phyloP scores from a whole-genome alignment of 2,797 vertebrate genomes.

The Gadopsis bispinosus region DNA sequence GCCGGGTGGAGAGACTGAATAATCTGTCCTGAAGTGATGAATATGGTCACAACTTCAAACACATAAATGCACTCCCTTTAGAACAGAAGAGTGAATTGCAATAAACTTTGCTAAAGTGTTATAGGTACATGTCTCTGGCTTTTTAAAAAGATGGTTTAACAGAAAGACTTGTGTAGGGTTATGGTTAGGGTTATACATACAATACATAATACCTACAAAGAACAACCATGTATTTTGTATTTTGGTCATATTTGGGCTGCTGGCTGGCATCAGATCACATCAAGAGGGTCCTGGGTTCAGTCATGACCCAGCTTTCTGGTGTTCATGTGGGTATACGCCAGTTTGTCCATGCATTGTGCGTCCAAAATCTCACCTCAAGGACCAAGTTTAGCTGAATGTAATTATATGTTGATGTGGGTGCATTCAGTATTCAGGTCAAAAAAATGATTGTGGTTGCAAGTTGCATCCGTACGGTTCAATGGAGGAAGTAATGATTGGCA shows the following conservation, averaged over 20 bases:
- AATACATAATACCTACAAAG: background rate
- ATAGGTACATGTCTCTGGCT: background rate
- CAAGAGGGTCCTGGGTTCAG: background rate
- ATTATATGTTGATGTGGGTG: conserved; percentile 4
- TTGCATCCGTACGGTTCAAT: conserved; percentile 1
- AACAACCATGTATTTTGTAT: background rate
- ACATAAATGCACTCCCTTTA: background rate
- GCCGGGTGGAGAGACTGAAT: background rate
- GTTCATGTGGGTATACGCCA: background rate
- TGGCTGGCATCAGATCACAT: background rate
- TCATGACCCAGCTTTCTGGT: background rate
- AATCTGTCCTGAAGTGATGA: conserved; percentile 24
- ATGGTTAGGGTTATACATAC: too few species aligned
- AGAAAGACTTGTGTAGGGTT: background rate
- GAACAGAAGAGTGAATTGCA: background rate
- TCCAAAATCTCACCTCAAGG: conserved; percentile 22
- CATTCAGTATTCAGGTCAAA: background rate
- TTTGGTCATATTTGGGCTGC: background rate
- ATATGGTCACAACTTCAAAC: conserved; percentile 22
- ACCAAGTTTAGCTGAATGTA: conserved; percentile 2
- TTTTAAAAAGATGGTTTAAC: background rate
- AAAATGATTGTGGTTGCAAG: conserved; percentile 2
- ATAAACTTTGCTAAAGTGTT: background rate
- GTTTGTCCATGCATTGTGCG: background rate
- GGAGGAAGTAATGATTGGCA: conserved; percentile 10